These are phyloP conservation scores for Polydrusus cervinus DNA, from an alignment of 2,888 invertebrate species.

Conservation along the genomic window DNA sequence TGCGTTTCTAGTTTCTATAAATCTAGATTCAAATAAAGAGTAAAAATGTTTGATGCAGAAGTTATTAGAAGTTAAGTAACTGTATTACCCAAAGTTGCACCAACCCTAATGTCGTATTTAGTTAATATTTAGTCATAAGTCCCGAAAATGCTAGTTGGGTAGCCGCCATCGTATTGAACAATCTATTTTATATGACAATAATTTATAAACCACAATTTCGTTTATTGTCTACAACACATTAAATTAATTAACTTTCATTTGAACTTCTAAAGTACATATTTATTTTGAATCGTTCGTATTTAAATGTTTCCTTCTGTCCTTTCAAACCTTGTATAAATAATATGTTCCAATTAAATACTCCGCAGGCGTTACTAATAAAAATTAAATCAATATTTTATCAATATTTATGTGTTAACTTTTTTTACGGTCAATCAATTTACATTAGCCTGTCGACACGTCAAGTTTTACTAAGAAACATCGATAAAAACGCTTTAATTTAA, in stretches of 20 bases:
- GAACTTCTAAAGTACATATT: neutral
- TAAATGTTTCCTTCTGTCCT: neutral
- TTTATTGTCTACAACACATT: neutral
- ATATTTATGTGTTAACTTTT: slow-evolving; percentile 40
- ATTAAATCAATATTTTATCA: slow-evolving; percentile 28
- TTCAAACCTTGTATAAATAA: slow-evolving; percentile 4
- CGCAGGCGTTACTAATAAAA: slow-evolving; percentile 8
- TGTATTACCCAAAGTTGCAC: no score
- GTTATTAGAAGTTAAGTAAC: no score
- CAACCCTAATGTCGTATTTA: no score
- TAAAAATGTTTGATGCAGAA: no score
- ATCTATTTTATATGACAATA: no score
- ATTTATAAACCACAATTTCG: no score
- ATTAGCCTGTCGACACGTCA: slow-evolving; percentile 50
- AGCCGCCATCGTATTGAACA: no score
- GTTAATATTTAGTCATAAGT: no score
- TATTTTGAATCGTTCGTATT: slow-evolving; percentile 4
- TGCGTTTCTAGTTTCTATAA: no score
- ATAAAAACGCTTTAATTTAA: slow-evolving; percentile 59
- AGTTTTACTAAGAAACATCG: slow-evolving; percentile 36
- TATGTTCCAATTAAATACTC: slow-evolving; percentile 24
- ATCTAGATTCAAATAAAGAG: no score
- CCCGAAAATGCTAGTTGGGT: no score
- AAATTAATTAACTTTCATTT: neutral
- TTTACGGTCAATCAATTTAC: slow-evolving; percentile 49